phyloP scores from a whole-genome alignment of 2,113 vertebrate genomes.

The Gallinago jamesoni region DNA sequence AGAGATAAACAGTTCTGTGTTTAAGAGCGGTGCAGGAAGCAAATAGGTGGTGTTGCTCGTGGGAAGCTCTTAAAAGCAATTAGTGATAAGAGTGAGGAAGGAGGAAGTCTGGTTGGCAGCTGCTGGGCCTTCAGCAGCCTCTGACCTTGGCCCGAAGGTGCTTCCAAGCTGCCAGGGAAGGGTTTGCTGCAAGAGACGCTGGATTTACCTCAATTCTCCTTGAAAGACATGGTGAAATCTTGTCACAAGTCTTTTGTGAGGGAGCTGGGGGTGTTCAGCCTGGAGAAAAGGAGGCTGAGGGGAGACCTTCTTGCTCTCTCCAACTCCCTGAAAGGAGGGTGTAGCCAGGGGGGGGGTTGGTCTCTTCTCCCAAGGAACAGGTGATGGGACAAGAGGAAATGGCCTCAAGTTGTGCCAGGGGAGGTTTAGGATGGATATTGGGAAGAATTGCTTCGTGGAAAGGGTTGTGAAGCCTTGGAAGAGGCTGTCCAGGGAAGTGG shows the following conservation, averaged over 20 bases:
- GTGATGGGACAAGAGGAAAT: background rate
- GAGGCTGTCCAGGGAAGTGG: background rate
- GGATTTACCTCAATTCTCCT: background rate
- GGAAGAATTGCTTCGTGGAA: background rate
- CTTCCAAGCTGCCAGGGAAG: background rate
- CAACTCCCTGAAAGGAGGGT: background rate
- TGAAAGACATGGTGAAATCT: background rate
- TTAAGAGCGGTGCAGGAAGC: slow-evolving; percentile 11
- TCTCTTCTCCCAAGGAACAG: background rate
- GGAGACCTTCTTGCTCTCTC: background rate
- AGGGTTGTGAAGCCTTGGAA: background rate
- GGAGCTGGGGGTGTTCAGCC: background rate
- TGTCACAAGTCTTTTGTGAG: background rate
- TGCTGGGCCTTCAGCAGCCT: background rate
- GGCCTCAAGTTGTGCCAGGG: background rate
- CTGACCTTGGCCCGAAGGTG: slow-evolving; percentile 12
- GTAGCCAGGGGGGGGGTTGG: background rate
- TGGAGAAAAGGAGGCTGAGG: background rate
- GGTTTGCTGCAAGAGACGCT: background rate
- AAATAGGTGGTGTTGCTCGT: background rate
- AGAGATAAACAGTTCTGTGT: slow-evolving; percentile 14
- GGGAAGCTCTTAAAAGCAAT: slow-evolving; percentile 38
- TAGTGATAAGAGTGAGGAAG: slow-evolving; percentile 21
- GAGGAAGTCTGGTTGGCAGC: slow-evolving; percentile 50
- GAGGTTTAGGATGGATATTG: background rate